Evolutionary conservation across 2,113 vertebrate genomes (phyloP).

Genomic region (Vidua chalybeata): DNA sequence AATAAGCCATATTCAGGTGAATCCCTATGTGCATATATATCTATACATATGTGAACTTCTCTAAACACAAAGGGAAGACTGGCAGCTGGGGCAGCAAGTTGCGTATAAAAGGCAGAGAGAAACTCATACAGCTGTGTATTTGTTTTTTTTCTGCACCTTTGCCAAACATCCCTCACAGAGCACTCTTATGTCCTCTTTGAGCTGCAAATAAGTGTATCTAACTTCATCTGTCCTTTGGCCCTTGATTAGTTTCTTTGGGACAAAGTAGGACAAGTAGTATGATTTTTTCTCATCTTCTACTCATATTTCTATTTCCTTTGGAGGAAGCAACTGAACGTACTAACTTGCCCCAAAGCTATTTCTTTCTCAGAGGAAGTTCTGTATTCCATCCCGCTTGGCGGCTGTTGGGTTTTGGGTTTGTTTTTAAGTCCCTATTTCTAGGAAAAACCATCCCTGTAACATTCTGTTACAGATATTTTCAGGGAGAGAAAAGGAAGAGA

Average conservation of each 20-base stretch:
- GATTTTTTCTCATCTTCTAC: not conserved
- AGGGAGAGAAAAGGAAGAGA: not conserved
- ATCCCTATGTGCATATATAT: not conserved
- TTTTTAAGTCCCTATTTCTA: slow-evolving; percentile 23
- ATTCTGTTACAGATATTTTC: slow-evolving; percentile 26
- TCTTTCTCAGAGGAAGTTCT: not conserved
- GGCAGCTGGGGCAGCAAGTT: not conserved
- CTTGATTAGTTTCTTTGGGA: not conserved
- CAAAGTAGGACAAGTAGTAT: not conserved
- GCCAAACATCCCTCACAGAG: accelerated
- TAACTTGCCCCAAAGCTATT: not conserved
- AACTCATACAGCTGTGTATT: not conserved
- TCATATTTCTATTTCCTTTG: not conserved
- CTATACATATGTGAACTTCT: not conserved
- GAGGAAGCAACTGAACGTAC: not conserved
- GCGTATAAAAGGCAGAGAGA: not conserved
- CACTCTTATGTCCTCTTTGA: not conserved
- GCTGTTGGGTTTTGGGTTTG: not conserved
- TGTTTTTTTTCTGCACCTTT: not conserved
- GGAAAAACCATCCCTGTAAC: not conserved
- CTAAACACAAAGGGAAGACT: not conserved
- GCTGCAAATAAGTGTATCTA: not conserved
- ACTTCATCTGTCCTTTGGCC: not conserved
- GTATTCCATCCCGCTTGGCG: not conserved
- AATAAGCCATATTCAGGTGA: not conserved